Percentiles rank a stretch among this genome's conserved stretches.
phyloP scores from a whole-genome alignment of 1,140 invertebrate genomes.

The Babylonia areolata region DNA sequence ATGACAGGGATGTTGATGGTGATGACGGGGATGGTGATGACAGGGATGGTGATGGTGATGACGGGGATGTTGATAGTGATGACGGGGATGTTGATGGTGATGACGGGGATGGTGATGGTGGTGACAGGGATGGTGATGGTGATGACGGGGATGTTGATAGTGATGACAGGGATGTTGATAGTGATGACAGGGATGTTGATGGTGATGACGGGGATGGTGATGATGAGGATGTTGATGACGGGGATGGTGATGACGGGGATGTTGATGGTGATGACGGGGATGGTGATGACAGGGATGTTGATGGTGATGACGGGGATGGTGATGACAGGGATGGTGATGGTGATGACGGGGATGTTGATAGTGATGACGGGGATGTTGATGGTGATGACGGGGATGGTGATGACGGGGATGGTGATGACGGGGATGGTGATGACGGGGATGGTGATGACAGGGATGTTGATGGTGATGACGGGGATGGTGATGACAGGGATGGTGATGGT shows the following conservation, averaged over 20 bases:
- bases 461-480: neutral
- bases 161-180: neutral
- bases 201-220: neutral
- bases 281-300: neutral
- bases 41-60: neutral
- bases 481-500: neutral
- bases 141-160: neutral
- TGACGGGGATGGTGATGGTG: neutral
- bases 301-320: neutral
- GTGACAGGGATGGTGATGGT: neutral
- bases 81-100: neutral
- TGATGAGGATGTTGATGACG: too few species aligned
- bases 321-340: constrained; percentile 12
- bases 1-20: constrained; percentile 2
- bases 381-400: constrained; percentile 19
- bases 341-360: neutral
- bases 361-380: neutral
- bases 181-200: neutral
- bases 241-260: neutral
- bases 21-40: constrained; percentile 21
- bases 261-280: neutral
- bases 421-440: neutral
- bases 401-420: neutral
- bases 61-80: neutral
- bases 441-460: neutral